Evolutionary conservation across 2,888 invertebrate genomes (phyloP).

Genomic region (Heliconius ethilla): DNA sequence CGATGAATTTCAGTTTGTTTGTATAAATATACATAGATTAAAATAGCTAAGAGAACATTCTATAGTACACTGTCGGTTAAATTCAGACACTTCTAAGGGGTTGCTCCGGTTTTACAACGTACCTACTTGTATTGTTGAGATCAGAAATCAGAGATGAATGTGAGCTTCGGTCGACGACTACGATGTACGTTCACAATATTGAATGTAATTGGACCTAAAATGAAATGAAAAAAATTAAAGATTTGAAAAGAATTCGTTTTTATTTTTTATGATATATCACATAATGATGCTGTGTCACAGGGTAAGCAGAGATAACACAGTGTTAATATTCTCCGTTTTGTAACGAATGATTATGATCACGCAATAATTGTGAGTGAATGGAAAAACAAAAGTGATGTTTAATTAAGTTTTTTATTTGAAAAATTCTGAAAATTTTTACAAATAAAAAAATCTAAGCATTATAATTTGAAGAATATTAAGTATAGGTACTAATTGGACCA

Average conservation of each 20-base stretch:
- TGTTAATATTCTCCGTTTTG: too few relatives aligned
- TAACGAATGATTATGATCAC: too few relatives aligned
- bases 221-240: not conserved
- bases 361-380: not conserved
- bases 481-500: too few relatives aligned
- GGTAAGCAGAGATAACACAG: not conserved
- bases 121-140: not conserved
- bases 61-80: not conserved
- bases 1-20: not conserved
- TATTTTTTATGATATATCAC: not conserved
- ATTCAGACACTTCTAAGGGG: not conserved
- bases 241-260: not conserved
- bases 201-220: not conserved
- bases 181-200: not conserved
- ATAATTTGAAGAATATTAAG: not conserved
- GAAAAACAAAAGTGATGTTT: not conserved
- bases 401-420: not conserved
- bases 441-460: not conserved
- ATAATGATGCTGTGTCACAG: not conserved
- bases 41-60: not conserved
- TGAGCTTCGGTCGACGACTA: not conserved
- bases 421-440: not conserved
- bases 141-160: not conserved
- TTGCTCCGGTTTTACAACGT: not conserved
- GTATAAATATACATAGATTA: not conserved